Evolutionary conservation across 2,888 invertebrate species (phyloP), one percentile per base, ranked within the genome.

Genomic region (Drosophila antonietae): DNA sequence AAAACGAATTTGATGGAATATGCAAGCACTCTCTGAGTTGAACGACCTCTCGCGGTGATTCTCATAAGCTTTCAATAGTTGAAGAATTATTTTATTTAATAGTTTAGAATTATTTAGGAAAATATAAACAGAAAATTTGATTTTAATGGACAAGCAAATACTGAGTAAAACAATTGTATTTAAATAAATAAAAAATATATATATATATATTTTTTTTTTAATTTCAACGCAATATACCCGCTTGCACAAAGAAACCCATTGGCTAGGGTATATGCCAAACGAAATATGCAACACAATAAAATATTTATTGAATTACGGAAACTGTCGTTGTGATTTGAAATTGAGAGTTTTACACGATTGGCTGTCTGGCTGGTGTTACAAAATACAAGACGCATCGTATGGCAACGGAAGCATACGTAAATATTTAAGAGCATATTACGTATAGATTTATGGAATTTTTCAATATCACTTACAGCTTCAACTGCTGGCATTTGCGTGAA

Each of bases 291-390:
- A 78, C 68, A 72, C 70, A 76, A 81, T 78, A 67, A 68, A 83
- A 74, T 52, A 72, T 75, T 83, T 81, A 86, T 86, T 87, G 82
- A 70, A 88, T 86, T 81, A 87, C 86, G 87, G 87, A 88, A 86
- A 62, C 78, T 80, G 70, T 67, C 60, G 71, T 52, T 35, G 55
- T 77, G 83, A 79, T 88, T 87, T 78, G 73, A 75, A 70, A 89
- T 75, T 70, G 80, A 73, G 74, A 63, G 57, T 20, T 61, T 66
- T 62, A 46, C 23, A 52, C 62, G 37, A 33, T 46, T 63, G n/a
- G 35, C 46, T 49, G 18, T 35, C 28, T 46, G 41, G 18, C 55
- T 51, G 23, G 47, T 55, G 56, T 46, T 69, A 56, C 64, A 18
- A 55, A 41, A 52, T 52, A 52, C 59, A 61, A 77, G 41, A 52